Evolutionary conservation across 2,797 vertebrate species (phyloP), one percentile per base, ranked within the genome.

Genomic region (Cossypha caffra): DNA sequence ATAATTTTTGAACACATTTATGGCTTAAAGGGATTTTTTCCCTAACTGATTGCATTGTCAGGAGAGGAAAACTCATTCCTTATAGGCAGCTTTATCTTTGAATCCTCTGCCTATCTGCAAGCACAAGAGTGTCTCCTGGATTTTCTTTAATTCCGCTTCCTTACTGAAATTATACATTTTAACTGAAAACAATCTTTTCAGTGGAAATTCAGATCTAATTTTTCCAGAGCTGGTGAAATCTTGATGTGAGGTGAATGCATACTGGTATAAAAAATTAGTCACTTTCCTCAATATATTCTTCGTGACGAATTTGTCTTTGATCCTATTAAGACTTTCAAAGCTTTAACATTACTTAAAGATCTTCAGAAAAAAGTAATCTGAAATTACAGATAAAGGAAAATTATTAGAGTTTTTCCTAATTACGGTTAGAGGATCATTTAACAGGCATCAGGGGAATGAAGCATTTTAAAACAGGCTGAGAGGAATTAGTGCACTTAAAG

Each of bases 311-410:
- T 92, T 90, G 10, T 66, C 64, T 92, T 87, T 94, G 78, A 85
- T 89, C 45, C 18, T 83, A 42, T 75, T 50, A 72, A 77, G 68
- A 83, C 16, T 66, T 93, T 55, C 50, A 71, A 76, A 89, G 37
- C 37, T 71, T 83, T 64, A 92, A 74, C n/a, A 77, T 28, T 73
- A 61, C n/a, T 68, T 90, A 77, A 90, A 76, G 38, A 52, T 68
- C n/a, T 91, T 88, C 59, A 86, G 43, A 76, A 90, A 51, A 76
- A 90, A 73, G 37, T 5, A 50, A 18, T 63, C 50, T 74, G 26
- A 92, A 96, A 73, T 87, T 57, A 74, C 17, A 45, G 38, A 40
- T 68, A 74, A 91, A 71, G 47, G 31, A 75, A 88, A 88, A 86
- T 72, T 92, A 61, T 62, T 61, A 78, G 48, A 71, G 10, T 80